Conservation (phyloP, 1,140 invertebrate genomes). For the Paralvinella palmiformis region DNA sequence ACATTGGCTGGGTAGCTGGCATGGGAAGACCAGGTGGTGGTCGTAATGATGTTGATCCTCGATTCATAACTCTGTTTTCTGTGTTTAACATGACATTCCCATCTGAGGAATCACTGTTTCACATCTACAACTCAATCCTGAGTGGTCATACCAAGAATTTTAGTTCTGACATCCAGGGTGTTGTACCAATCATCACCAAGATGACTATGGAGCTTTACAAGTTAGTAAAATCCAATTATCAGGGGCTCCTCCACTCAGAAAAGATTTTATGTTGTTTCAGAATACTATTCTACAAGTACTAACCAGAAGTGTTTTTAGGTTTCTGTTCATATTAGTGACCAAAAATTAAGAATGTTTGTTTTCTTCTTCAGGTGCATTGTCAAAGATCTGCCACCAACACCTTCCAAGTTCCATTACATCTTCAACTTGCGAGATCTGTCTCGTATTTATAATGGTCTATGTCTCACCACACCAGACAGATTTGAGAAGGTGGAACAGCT, state of each 20-base stretch:
- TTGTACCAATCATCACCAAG: constrained; percentile 62
- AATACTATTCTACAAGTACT: neutral
- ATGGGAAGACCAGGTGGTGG: constrained; percentile 74
- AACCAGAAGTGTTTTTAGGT: neutral
- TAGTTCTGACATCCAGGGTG: constrained; percentile 58
- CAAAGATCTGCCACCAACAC: constrained; percentile 76
- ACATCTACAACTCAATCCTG: constrained; percentile 67
- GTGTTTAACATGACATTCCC: constrained; percentile 81
- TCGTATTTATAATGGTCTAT: constrained; percentile 70
- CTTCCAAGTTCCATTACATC: constrained; percentile 88
- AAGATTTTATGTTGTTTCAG: neutral
- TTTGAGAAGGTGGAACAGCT: constrained; percentile 66
- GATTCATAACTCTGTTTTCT: constrained; percentile 82
- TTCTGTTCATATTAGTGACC: neutral
- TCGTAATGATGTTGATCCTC: constrained; percentile 78
- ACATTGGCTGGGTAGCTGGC: constrained; percentile 58
- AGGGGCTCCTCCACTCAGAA: too few relatives aligned
- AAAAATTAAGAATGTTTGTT: neutral
- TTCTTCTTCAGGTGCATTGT: constrained; percentile 54
- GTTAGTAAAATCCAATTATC: constrained; percentile 46
- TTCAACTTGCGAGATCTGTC: constrained; percentile 88
- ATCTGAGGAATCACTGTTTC: constrained; percentile 55
- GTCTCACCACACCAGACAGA: constrained; percentile 63
- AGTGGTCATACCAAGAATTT: constrained; percentile 69
- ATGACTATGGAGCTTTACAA: constrained; percentile 80